These are phyloP conservation scores for Nestor notabilis DNA, from an alignment of 2,113 vertebrate species.

Conservation along the genomic window DNA sequence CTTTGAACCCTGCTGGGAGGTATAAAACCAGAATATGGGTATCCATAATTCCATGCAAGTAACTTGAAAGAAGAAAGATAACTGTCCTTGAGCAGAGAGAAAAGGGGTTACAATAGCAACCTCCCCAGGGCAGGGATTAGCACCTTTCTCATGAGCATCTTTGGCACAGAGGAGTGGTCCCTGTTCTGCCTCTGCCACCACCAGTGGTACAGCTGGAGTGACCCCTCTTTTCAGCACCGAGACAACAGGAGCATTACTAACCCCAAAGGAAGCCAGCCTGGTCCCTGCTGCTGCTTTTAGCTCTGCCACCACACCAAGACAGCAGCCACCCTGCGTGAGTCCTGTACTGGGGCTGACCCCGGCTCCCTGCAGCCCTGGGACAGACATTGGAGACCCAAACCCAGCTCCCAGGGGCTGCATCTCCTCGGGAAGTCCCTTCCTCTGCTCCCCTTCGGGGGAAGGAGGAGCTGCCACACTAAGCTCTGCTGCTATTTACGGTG, in stretches of 20 bases:
- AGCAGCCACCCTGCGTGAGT: not conserved
- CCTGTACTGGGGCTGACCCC: rapidly evolving
- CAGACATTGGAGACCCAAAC: not conserved
- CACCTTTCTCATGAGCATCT: not conserved
- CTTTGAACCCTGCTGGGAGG: not conserved
- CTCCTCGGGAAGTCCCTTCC: not conserved
- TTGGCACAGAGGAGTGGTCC: not conserved
- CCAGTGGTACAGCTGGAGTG: too few relatives aligned
- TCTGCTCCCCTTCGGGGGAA: not conserved
- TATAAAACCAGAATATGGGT: not conserved
- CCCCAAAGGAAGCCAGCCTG: too few relatives aligned
- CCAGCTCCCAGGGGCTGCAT: not conserved
- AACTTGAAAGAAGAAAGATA: not conserved
- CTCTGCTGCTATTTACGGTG: not conserved
- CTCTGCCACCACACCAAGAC: not conserved
- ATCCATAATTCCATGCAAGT: not conserved
- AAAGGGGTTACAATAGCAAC: not conserved
- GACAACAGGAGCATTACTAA: not conserved
- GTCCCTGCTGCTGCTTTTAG: not conserved
- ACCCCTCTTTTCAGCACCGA: not conserved
- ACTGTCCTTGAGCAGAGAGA: not conserved
- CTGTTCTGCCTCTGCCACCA: not conserved
- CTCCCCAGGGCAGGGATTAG: not conserved
- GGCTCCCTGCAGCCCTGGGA: not conserved
- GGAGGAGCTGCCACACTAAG: not conserved